Percentiles rank a stretch among this genome's conserved stretches.
phyloP scores from a whole-genome alignment of 2,888 invertebrate species.

The Hyppa rectilinea region DNA sequence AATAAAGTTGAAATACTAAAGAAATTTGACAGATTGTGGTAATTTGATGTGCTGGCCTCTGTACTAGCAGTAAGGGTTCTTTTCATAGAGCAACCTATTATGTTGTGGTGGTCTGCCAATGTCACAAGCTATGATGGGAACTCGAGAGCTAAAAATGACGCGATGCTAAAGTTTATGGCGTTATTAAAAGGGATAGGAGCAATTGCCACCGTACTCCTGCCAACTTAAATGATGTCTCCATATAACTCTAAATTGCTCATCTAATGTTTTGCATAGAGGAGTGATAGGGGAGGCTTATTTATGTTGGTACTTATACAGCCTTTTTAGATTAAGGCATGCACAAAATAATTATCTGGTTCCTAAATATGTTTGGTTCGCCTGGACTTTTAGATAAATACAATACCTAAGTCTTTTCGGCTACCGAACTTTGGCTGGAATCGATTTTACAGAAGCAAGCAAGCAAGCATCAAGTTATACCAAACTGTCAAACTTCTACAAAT shows the following conservation, averaged over 20 bases:
- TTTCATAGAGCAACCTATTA: too few species aligned
- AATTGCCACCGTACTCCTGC: conserved; percentile 30
- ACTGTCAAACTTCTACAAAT: too few species aligned
- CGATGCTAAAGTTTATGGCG: conserved; percentile 47
- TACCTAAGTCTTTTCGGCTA: background rate
- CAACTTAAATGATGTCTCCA: conserved; percentile 30
- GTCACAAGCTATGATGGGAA: conserved; percentile 27
- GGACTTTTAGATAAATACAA: background rate
- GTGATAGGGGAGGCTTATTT: background rate
- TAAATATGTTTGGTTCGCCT: background rate
- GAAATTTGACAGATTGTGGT: too few species aligned
- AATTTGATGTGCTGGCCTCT: too few species aligned
- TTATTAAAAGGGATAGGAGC: conserved; percentile 51
- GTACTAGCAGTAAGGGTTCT: too few species aligned
- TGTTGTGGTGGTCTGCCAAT: too few species aligned
- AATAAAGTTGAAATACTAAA: too few species aligned
- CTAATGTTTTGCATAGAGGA: conserved; percentile 25
- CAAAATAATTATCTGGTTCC: background rate
- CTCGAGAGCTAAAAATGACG: conserved; percentile 9
- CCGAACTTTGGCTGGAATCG: background rate
- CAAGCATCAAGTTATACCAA: too few species aligned
- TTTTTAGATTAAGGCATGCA: background rate
- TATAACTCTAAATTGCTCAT: conserved; percentile 42
- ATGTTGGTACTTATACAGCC: background rate
- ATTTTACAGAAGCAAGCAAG: background rate